Conservation (phyloP, 2,113 vertebrate genomes). For the Suncus etruscus region DNA sequence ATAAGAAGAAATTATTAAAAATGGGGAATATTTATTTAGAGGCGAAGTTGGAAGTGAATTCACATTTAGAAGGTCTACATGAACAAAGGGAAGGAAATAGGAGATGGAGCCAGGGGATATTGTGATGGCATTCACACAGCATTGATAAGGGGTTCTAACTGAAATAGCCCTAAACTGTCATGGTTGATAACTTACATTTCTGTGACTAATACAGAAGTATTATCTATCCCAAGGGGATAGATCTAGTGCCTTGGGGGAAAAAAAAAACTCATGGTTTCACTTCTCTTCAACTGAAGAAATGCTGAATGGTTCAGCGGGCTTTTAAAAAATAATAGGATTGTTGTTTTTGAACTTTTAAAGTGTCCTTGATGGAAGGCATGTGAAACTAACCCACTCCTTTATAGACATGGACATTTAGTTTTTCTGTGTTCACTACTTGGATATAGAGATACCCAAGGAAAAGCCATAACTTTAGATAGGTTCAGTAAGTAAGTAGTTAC, state of each 20-base stretch:
- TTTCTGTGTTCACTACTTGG: neutral
- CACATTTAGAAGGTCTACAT: neutral
- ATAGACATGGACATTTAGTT: neutral
- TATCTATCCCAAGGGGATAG: neutral
- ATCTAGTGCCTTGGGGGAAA: neutral
- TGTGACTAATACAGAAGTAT: constrained; percentile 50
- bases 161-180: constrained; percentile 30
- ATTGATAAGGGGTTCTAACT: constrained; percentile 14
- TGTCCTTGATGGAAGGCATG: constrained; percentile 63
- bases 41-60: constrained; percentile 5
- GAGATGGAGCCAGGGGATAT: neutral
- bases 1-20: constrained; percentile 18
- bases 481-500: neutral
- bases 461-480: constrained; percentile 9
- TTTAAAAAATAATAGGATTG: constrained; percentile 35
- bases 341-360: constrained; percentile 72
- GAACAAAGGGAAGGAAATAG: neutral
- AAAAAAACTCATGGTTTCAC: neutral
- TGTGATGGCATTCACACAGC: constrained; percentile 14
- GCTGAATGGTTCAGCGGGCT: constrained; percentile 19
- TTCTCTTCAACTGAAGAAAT: constrained; percentile 35
- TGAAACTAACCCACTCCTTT: constrained; percentile 38
- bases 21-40: constrained; percentile 34
- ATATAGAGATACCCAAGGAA: neutral
- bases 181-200: constrained; percentile 49